These are phyloP conservation scores for Salvator merianae DNA, from an alignment of 2,113 vertebrate species.

Conservation along the genomic window DNA sequence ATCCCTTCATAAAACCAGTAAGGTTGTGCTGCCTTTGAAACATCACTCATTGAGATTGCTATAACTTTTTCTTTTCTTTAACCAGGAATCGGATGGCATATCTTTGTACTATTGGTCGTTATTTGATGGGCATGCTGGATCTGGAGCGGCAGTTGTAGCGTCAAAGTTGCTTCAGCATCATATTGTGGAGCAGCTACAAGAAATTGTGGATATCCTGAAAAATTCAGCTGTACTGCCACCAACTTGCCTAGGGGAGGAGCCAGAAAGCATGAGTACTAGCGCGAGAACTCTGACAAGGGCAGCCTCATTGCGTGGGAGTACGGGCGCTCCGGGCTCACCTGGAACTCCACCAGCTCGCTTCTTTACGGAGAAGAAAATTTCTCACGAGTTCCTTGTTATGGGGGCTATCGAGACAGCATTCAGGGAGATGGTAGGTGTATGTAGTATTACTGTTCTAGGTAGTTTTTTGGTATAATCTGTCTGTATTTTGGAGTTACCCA, in stretches of 20 bases:
- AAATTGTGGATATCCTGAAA: slow-evolving; percentile 88
- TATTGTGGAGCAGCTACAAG: slow-evolving; percentile 89
- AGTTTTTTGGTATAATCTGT: background rate
- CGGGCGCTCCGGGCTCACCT: slow-evolving; percentile 88
- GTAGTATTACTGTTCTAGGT: background rate
- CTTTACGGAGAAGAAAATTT: slow-evolving; percentile 96
- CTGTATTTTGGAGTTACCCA: background rate
- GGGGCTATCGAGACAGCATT: slow-evolving; percentile 97
- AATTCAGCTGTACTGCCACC: slow-evolving; percentile 81
- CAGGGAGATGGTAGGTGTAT: slow-evolving; percentile 91
- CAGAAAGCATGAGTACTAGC: slow-evolving; percentile 68
- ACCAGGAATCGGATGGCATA: slow-evolving; percentile 82
- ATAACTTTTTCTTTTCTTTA: slow-evolving; percentile 22
- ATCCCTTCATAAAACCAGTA: too few species aligned
- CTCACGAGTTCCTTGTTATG: slow-evolving; percentile 91
- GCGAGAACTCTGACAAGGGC: slow-evolving; percentile 88
- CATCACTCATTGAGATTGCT: background rate
- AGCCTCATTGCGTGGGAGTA: slow-evolving; percentile 86
- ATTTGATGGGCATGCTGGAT: slow-evolving; percentile 95
- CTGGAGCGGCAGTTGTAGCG: slow-evolving; percentile 89
- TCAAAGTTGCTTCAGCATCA: slow-evolving; percentile 91
- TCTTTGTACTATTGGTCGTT: slow-evolving; percentile 93
- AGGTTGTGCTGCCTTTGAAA: too few species aligned
- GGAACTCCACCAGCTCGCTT: slow-evolving; percentile 87
- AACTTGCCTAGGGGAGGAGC: slow-evolving; percentile 91